Percentiles rank a stretch among this genome's conserved stretches.
Conservation (phyloP, 92 coral and sea anemone genomes). For the Epizoanthus scotinus region DNA sequence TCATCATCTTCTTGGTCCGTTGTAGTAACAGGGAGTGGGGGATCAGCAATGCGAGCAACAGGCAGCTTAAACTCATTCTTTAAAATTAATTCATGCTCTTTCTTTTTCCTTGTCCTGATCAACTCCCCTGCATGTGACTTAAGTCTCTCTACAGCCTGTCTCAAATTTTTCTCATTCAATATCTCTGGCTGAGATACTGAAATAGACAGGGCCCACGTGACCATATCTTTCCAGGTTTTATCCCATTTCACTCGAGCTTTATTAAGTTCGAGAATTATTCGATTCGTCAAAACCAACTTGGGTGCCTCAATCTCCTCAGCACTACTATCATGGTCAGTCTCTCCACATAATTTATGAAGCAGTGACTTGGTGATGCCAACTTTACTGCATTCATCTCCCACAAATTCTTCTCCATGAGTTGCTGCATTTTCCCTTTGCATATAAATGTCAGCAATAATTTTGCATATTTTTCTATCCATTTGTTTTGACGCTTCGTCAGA, state of each 20-base stretch:
- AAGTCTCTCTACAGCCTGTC: slow-evolving; percentile 15
- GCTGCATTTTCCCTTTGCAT: neutral
- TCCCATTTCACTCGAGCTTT: slow-evolving; percentile 8
- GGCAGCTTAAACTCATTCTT: slow-evolving; percentile 16
- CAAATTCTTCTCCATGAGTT: neutral
- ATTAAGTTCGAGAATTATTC: slow-evolving; percentile 4
- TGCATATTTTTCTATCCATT: slow-evolving; percentile 2
- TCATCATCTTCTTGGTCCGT: neutral
- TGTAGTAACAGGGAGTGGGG: neutral
- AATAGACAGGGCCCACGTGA: neutral
- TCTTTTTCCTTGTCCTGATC: slow-evolving; percentile 1
- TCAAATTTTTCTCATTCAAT: slow-evolving; percentile 4
- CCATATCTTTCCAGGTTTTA: slow-evolving; percentile 18
- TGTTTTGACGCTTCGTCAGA: neutral
- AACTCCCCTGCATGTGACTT: slow-evolving; percentile 9
- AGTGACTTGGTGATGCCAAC: slow-evolving; percentile 21
- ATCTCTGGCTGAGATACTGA: slow-evolving; percentile 11
- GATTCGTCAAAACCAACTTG: slow-evolving; percentile 5
- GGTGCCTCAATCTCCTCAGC: slow-evolving; percentile 11
- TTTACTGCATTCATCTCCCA: slow-evolving; percentile 16
- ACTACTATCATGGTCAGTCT: neutral
- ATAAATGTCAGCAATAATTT: neutral
- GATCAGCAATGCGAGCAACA: neutral
- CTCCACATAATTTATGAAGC: neutral
- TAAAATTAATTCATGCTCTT: neutral